Evolutionary conservation across 2,797 vertebrate genomes (phyloP), one percentile per base, ranked within the genome.

Genomic region (Tiaroga cobitis): DNA sequence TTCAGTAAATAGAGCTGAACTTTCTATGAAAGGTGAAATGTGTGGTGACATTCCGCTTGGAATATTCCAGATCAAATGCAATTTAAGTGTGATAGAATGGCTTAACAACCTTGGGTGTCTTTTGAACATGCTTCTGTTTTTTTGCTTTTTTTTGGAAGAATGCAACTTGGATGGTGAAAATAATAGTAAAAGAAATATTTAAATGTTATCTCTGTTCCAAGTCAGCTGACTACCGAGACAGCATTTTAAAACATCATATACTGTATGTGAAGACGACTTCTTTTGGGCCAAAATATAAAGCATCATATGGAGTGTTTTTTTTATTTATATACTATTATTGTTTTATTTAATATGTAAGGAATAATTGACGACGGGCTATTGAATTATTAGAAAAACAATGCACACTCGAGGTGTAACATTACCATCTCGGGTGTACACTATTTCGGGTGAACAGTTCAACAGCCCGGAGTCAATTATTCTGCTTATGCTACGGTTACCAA

Each of bases 1-100:
- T 69, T 51, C 79, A 39, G 7, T 9, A 26, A 81, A 68, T 4
- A 63, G 10, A 16, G 3, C 26, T 43, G 77, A 72, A 46, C 51
- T 59, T 82, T 72, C 34, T 29, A 26, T 24, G 4, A 59, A 37
- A 81, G n/a, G 5, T 72, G 7, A 43, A 61, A 41, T 29, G 37
- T 34, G 29, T 63, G 63, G 68, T 43, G 68, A 59, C 34, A 59
- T 72, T 81, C 34, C 0, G 6, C 43, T 81, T 29, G 24, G 24
- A 6, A 26, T 41, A 78, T 61, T 59, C 54, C 75, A 78, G 34
- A 61, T 78, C 18, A 61, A 61, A 61, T 18, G 54, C 54, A 59
- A 56, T 77, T 8, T 77, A 37, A 59, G 24, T 59, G 13, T 61
- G 24, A 39, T 56, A 39, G 34, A 78, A 61, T 54, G 74, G 8